Evolutionary conservation across 2,113 vertebrate species (phyloP).

Genomic region (Sinocyclocheilus maitianheensis): DNA sequence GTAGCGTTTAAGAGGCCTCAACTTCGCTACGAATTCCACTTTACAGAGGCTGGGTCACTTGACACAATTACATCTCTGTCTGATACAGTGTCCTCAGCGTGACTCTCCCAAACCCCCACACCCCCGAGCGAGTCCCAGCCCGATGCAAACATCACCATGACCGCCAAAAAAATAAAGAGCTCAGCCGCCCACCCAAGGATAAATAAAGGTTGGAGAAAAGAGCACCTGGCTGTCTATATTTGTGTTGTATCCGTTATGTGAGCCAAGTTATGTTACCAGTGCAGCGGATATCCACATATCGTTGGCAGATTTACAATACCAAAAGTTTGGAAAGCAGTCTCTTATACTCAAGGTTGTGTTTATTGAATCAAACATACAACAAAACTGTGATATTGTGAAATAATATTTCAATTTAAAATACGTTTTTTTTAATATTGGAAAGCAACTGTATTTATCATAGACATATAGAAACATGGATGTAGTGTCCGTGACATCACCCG

Average conservation of each 20-base stretch:
- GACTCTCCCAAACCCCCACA: slow-evolving; percentile 39
- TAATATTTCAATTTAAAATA: too few relatives aligned
- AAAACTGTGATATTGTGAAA: too few relatives aligned
- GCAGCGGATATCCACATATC: background rate
- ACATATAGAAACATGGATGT: too few relatives aligned
- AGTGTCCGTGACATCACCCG: too few relatives aligned
- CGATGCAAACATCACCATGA: slow-evolving; percentile 11
- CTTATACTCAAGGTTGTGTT: too few relatives aligned
- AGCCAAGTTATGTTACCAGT: background rate
- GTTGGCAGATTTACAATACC: background rate
- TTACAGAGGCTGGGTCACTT: slow-evolving; percentile 38
- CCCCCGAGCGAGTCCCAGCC: slow-evolving; percentile 2
- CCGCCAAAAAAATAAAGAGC: background rate
- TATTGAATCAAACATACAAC: too few relatives aligned
- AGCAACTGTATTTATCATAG: too few relatives aligned
- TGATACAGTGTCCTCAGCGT: background rate
- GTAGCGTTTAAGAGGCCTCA: slow-evolving; percentile 57
- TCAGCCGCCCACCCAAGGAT: background rate
- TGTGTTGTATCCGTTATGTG: background rate
- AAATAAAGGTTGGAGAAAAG: slow-evolving; percentile 20
- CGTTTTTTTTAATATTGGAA: too few relatives aligned
- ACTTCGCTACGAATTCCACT: slow-evolving; percentile 46
- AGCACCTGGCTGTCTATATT: slow-evolving; percentile 22
- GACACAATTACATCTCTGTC: slow-evolving; percentile 44
- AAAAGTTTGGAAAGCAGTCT: too few relatives aligned